Conservation (phyloP, 2,113 vertebrate species). For the Lichenostomus cassidix region DNA sequence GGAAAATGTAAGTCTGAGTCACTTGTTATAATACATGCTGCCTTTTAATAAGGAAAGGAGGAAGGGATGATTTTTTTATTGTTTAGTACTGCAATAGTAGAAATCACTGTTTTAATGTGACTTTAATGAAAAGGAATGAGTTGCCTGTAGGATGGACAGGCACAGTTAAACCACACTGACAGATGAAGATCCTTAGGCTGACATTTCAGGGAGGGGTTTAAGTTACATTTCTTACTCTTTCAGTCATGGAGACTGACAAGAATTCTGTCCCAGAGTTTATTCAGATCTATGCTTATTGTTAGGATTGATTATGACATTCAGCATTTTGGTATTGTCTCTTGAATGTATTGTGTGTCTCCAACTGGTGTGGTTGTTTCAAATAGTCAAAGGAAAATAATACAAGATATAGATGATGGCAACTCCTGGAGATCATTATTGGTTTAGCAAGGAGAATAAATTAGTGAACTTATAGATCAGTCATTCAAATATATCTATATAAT, state of each 20-base stretch:
- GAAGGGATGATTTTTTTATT: background rate
- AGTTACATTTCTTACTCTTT: background rate
- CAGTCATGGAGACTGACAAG: background rate
- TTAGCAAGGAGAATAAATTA: background rate
- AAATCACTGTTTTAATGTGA: background rate
- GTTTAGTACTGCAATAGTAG: background rate
- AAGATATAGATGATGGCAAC: background rate
- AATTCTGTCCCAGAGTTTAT: background rate
- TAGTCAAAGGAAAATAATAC: background rate
- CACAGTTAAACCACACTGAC: background rate
- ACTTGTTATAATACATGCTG: background rate
- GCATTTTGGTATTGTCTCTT: background rate
- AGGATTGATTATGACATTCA: background rate
- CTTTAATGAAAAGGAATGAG: background rate
- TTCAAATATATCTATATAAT: background rate
- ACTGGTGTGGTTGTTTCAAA: background rate
- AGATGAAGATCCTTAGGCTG: background rate
- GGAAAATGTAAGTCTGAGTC: slow-evolving; percentile 86
- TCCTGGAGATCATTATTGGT: background rate
- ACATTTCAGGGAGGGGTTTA: background rate
- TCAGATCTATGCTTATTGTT: background rate
- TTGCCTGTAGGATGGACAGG: background rate
- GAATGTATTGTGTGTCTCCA: background rate
- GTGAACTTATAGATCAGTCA: background rate
- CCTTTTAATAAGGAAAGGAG: background rate